Base-by-base conservation (phyloP, 2,797 vertebrate genomes). In the Rousettus madagascariensis region DNA sequence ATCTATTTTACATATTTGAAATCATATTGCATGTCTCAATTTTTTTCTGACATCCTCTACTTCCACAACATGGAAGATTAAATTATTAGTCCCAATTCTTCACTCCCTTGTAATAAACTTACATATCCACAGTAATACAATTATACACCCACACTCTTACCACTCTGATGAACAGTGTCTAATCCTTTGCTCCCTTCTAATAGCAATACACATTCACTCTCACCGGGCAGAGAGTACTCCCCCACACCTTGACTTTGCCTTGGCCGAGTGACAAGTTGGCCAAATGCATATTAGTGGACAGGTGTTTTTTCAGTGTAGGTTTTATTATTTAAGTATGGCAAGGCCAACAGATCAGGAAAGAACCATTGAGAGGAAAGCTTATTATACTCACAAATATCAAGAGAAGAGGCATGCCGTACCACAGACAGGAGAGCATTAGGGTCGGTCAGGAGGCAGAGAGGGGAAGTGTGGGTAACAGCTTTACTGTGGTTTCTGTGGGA, bases 1-100 rank as follows among this genome's bases (percentile, higher is more conserved):
- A 83, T 95, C 36, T n/a, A 2, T 87, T 83, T 85, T 53, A 86
- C 7, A 20, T 77, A 55, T 66, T 90, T 89, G 33, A 90, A 85
- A 66, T 87, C 43, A 68, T 59, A 55, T n/a, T 74, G 17, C 16
- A 8, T 75, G 55, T 68, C 43, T 94, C 57, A 41, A 8, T 17
- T 78, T 95, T 71, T 65, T n/a, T 61, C 59, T 69, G n/a, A 24
- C 16, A 61, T 79, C 2, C 24, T 43, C 61, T 51, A 61, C n/a
- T 53, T 51, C 30, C 2, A 75, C 2, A 46, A 13, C 8, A 22
- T 20, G 19, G 36, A 28, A 77, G 24, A 43, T n/a, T 69, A 43
- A 93, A 71, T 69, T 17, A 72, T 41, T 65, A 8, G 5, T 61
- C 61, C 36, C 46, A 59, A 33, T 51, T 79, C n/a, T 71, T 80